phyloP scores from a whole-genome alignment of 2,797 vertebrate genomes.

The Lophotriccus pileatus region DNA sequence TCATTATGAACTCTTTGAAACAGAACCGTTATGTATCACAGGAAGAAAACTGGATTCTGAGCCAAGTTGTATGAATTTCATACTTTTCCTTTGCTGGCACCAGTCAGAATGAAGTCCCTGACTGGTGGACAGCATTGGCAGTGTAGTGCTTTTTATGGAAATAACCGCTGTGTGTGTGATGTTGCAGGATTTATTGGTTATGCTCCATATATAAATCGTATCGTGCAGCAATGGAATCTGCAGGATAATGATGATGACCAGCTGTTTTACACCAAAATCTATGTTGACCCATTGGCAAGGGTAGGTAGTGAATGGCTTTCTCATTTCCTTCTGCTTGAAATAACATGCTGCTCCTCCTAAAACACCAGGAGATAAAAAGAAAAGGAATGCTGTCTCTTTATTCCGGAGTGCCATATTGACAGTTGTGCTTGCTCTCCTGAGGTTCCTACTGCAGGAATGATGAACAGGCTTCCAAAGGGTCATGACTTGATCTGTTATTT shows the following conservation, averaged over 20 bases:
- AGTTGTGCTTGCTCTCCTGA: neutral
- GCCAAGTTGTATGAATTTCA: neutral
- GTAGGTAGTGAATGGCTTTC: constrained; percentile 73
- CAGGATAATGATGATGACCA: constrained; percentile 99
- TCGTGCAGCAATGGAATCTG: constrained; percentile 91
- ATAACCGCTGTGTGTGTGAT: neutral
- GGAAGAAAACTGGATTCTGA: neutral
- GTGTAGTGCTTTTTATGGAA: neutral
- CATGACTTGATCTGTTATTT: constrained; percentile 19
- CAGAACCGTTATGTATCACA: neutral
- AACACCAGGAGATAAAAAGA: neutral
- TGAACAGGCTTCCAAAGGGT: neutral
- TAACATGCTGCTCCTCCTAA: neutral
- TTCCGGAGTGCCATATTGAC: neutral
- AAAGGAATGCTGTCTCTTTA: neutral
- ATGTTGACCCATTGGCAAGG: constrained; percentile 87
- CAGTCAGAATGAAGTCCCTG: neutral
- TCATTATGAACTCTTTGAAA: neutral
- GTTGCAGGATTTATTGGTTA: constrained; percentile 93
- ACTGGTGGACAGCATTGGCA: neutral
- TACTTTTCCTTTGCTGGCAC: neutral
- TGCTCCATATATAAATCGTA: constrained; percentile 81
- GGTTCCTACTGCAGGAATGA: neutral
- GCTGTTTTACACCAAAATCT: constrained; percentile 98
- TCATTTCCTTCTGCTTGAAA: constrained; percentile 13